Base-by-base conservation (phyloP, 2,888 invertebrate genomes). In the Melolontha melolontha region DNA sequence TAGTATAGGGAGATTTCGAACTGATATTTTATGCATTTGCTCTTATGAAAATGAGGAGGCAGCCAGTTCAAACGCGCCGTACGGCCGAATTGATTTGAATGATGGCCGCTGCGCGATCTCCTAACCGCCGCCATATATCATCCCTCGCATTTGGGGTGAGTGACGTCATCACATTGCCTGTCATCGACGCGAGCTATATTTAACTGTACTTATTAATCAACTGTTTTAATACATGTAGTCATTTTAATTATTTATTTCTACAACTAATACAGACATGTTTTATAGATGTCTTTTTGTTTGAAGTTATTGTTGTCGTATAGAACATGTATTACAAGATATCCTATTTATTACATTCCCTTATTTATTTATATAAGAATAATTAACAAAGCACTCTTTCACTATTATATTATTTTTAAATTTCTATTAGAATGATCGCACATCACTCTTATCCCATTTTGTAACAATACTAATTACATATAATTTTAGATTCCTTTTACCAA, bases 61-160 rank as follows among this genome's bases (percentile, higher is more conserved):
- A 10, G 50, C 67, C 70, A 72, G 75, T 74, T 74, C 75, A 75
- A 74, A 75, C 73, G 75, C 72, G 73, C 73, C 72, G 75, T 72
- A 75, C 74, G 77, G 75, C 75, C 77, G 79, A 80, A 81, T 81
- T 80, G 81, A 81, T 82, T 85, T 86, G 86, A 86, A 85, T 86
- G 86, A 86, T 86, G 86, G 86, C 84, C 84, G 85, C 85, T 82
- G 81, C 83, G 84, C 85, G 84, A 85, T 85, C 84, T 84, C 82
- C 84, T 85, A 86, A 85, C 85, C 85, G 84, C 83, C 84, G 85
- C 85, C 85, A 86, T 86, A 86, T 84, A 86, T 86, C 86, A 86
- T 86, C 85, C 85, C 85, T 84, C 82, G 83, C 82, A 73, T 65
- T 73, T 72, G 76, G 78, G 78, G 78, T 76, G 75, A 72, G 79